Conservation (phyloP, 64 coral and sea anemone species). For the Astreopora myriophthalma region DNA sequence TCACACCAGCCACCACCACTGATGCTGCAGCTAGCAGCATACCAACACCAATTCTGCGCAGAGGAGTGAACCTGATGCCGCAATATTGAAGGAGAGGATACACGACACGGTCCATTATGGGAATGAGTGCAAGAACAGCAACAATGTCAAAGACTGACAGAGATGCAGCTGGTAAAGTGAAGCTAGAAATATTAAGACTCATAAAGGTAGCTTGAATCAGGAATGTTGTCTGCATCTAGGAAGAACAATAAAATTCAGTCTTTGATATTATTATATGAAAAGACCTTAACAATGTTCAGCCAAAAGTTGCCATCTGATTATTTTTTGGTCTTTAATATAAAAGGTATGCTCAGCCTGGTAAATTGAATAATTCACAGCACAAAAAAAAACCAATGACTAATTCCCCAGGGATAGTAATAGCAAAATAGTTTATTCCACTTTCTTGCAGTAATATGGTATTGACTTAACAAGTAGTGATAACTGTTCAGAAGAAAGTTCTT, state of each 20-base stretch:
- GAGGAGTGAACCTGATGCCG: slow-evolving; percentile 61
- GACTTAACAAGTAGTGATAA: too few species aligned
- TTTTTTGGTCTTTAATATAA: too few species aligned
- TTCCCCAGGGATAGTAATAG: too few species aligned
- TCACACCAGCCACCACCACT: slow-evolving; percentile 54
- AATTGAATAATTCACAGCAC: too few species aligned
- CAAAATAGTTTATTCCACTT: too few species aligned
- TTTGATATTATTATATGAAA: too few species aligned
- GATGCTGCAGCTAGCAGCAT: slow-evolving; percentile 65
- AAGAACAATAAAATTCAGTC: not conserved
- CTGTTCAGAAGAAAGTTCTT: too few species aligned
- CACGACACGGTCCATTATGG: slow-evolving; percentile 70
- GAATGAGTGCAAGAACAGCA: slow-evolving; percentile 60
- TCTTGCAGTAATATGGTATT: too few species aligned
- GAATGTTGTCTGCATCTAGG: slow-evolving; percentile 71
- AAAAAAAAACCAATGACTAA: too few species aligned
- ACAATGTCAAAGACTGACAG: slow-evolving; percentile 74
- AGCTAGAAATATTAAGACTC: slow-evolving; percentile 3
- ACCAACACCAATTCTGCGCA: slow-evolving; percentile 73
- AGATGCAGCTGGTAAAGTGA: slow-evolving; percentile 66
- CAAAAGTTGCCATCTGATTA: too few species aligned
- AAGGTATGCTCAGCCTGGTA: too few species aligned
- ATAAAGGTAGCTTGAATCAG: slow-evolving; percentile 71
- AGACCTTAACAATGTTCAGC: too few species aligned
- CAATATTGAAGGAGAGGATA: slow-evolving; percentile 57